Conservation (phyloP, 1,140 invertebrate species). For the Wasmannia auropunctata region DNA sequence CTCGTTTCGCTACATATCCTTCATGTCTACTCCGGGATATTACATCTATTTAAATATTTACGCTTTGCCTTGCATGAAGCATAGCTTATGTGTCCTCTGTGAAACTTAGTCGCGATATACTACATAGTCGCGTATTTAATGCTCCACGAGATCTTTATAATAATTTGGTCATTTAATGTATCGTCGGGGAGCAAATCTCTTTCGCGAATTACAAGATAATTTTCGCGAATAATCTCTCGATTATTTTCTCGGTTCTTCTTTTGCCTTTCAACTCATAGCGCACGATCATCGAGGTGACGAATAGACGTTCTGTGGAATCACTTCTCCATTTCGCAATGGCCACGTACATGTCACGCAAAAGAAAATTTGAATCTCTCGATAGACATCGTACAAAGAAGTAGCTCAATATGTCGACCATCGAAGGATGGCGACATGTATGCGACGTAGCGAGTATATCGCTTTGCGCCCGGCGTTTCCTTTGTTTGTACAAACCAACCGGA, state of each 20-base stretch:
- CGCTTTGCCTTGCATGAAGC: constrained; percentile 60
- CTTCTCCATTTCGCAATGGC: neutral
- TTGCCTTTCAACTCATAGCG: neutral
- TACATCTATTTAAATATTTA: constrained; percentile 73
- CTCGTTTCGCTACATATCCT: constrained; percentile 48
- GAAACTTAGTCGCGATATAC: constrained; percentile 49
- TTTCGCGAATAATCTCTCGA: neutral
- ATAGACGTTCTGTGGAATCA: neutral
- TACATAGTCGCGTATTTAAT: constrained; percentile 24
- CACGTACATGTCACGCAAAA: neutral
- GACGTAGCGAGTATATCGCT: constrained; percentile 30
- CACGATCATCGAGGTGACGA: neutral
- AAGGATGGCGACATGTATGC: constrained; percentile 28
- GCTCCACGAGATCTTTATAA: constrained; percentile 30
- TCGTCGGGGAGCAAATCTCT: neutral
- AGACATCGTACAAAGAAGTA: constrained; percentile 1
- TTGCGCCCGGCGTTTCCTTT: constrained; percentile 18
- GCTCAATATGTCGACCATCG: constrained; percentile 51
- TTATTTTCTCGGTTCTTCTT: no score
- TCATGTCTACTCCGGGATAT: constrained; percentile 65
- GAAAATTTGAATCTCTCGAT: constrained; percentile 22
- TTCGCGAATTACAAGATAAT: neutral
- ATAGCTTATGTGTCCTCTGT: constrained; percentile 52
- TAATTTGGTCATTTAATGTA: constrained; percentile 32
- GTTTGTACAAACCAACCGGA: constrained; percentile 37